Conservation (phyloP, 2,113 vertebrate species). For the Grammomys dolichurus region DNA sequence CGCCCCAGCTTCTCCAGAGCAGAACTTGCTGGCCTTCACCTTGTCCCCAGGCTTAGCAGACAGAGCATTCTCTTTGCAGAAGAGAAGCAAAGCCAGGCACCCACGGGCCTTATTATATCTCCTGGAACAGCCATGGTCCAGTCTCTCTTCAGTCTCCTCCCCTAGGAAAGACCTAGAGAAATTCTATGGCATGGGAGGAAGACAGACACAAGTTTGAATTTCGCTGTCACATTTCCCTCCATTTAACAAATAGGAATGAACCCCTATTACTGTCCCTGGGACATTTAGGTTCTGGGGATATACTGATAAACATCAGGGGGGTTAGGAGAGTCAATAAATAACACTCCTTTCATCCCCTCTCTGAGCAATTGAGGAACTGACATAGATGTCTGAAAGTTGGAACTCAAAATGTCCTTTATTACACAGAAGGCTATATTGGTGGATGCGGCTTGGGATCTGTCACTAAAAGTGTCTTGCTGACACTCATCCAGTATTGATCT, state of each 20-base stretch:
- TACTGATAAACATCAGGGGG: constrained; percentile 54
- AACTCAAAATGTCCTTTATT: constrained; percentile 42
- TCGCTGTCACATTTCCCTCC: constrained; percentile 47
- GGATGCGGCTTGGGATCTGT: constrained; percentile 52
- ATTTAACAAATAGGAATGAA: constrained; percentile 59
- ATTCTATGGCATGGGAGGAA: background rate
- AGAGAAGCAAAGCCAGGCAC: background rate
- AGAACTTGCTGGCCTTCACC: background rate
- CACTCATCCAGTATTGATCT: constrained; percentile 32
- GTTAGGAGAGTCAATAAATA: constrained; percentile 42
- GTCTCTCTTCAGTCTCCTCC: background rate
- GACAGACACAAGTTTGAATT: constrained; percentile 36
- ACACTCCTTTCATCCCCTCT: constrained; percentile 2
- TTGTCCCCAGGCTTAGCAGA: background rate
- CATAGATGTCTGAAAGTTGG: background rate
- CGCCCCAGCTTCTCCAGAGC: background rate
- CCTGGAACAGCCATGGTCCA: no score
- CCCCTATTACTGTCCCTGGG: background rate
- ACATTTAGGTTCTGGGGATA: constrained; percentile 57
- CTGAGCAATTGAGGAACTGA: constrained; percentile 29
- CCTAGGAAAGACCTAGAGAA: background rate
- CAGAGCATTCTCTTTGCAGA: background rate
- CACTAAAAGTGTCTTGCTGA: constrained; percentile 53
- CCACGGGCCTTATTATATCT: background rate
- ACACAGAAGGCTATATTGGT: constrained; percentile 27